Conservation (phyloP, 1,140 invertebrate species). For the Bombus breviceps region DNA sequence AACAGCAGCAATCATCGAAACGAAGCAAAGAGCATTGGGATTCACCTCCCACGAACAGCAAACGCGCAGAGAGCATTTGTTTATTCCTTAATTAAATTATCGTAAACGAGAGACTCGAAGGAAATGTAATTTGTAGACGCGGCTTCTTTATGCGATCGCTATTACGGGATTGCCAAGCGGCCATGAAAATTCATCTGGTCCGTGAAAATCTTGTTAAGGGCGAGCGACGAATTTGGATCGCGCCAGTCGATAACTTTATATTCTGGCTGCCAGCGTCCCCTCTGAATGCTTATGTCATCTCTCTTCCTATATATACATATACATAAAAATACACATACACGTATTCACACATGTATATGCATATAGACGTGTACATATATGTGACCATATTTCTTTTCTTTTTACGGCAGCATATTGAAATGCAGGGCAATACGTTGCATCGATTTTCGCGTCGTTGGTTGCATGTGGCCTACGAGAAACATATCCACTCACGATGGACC, state of each 20-base stretch:
- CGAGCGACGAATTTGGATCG: neutral
- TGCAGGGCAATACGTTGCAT: too few relatives aligned
- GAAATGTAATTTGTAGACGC: neutral
- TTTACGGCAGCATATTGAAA: neutral
- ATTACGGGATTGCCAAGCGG: neutral
- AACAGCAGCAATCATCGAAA: neutral
- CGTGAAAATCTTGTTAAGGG: constrained; percentile 18
- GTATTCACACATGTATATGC: too few relatives aligned
- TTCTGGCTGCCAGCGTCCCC: neutral
- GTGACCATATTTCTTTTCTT: neutral
- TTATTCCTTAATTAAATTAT: constrained; percentile 23
- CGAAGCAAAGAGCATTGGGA: neutral
- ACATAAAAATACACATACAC: neutral
- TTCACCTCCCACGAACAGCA: neutral
- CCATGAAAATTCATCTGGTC: constrained; percentile 28
- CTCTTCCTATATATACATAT: too few relatives aligned
- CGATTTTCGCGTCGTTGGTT: neutral
- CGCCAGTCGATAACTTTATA: constrained; percentile 18
- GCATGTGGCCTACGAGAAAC: neutral
- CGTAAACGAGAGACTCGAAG: neutral
- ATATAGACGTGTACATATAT: neutral
- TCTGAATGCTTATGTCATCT: neutral
- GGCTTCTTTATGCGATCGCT: neutral
- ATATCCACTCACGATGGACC: neutral
- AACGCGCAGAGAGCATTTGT: neutral